Base-by-base conservation (phyloP, 1,140 invertebrate species). In the Drosophila bipectinata region DNA sequence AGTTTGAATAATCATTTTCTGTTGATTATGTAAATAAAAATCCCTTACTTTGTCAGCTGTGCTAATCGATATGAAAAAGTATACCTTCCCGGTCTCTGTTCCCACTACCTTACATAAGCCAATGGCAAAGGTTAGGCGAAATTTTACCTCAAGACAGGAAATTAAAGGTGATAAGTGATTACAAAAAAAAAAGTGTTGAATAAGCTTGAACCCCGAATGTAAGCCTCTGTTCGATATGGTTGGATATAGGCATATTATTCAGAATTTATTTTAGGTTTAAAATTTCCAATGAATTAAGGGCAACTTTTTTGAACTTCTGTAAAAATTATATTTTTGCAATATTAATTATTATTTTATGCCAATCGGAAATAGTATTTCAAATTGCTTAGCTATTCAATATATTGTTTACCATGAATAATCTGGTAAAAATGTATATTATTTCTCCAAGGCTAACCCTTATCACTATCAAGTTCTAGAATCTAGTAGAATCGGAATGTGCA, bases 11-110 rank as follows among this genome's bases (percentile, higher is more conserved):
- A 18, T 44, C 41, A 47, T 5, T 47, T 47, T 47, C 9, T 47
- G 15, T 47, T 47, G 44, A 47, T 47, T 47, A 47, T 47, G 44
- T 47, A 21, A 47, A 47, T 7, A 7, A 10, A 47, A 47, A 21
- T 21, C 44, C 44, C 44, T 18, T 47, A 21, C 44, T 47, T 47
- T 15, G 44, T 47, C 44, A 47, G 18, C 18, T 47, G 34, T 37
- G 41, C 44, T 47, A 47, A 47, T 47, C 44, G 44, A 47, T 47
- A 21, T 47, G 44, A 47, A 47, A 47, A 21, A 10, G 8, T 47
- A 47, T 3, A 47, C 41, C 41, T 44, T 18, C 14, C 41, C n/a
- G 41, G 41, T 10, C 44, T 47, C 44, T 37, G 44, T 18, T 15
- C 41, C 41, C 14, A 45, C 14, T 45, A 18, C 4, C 41, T 45